phyloP scores from a whole-genome alignment of 2,113 vertebrate species.

The Synchiropus splendidus region DNA sequence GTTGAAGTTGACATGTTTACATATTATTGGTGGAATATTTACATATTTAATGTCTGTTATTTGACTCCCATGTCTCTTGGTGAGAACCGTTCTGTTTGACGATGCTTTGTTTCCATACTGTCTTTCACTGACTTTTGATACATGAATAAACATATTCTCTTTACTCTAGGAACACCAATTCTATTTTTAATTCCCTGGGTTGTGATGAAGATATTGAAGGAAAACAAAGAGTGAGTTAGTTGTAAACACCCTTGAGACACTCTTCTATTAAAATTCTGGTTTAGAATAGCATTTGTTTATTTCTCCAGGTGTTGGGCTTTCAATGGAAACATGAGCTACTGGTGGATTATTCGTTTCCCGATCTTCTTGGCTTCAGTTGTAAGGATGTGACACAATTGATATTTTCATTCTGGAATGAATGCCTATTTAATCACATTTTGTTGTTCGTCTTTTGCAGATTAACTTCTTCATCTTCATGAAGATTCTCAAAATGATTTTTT shows the following conservation, averaged over 20 bases:
- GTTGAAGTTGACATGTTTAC: no score
- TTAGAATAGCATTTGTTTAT: background rate
- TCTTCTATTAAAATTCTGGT: no score
- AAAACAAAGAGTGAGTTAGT: constrained; percentile 71
- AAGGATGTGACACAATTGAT: constrained; percentile 15
- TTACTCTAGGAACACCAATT: constrained; percentile 66
- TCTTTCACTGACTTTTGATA: background rate
- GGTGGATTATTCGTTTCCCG: constrained; percentile 80
- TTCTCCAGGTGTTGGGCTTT: constrained; percentile 72
- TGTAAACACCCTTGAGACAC: background rate
- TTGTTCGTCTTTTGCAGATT: constrained; percentile 61
- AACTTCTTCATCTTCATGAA: constrained; percentile 82
- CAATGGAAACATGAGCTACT: constrained; percentile 79
- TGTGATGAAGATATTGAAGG: constrained; percentile 67
- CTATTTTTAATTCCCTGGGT: constrained; percentile 74
- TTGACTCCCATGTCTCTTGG: no score
- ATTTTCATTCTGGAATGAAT: no score
- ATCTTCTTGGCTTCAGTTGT: constrained; percentile 74
- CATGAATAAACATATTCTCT: background rate
- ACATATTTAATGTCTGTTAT: background rate
- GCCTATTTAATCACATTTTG: background rate
- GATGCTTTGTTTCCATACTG: no score
- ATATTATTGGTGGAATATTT: background rate
- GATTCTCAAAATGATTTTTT: constrained; percentile 75
- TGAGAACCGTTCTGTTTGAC: background rate